These are phyloP conservation scores for Centruroides vittatus DNA, from an alignment of 1,140 invertebrate species.

Conservation along the genomic window DNA sequence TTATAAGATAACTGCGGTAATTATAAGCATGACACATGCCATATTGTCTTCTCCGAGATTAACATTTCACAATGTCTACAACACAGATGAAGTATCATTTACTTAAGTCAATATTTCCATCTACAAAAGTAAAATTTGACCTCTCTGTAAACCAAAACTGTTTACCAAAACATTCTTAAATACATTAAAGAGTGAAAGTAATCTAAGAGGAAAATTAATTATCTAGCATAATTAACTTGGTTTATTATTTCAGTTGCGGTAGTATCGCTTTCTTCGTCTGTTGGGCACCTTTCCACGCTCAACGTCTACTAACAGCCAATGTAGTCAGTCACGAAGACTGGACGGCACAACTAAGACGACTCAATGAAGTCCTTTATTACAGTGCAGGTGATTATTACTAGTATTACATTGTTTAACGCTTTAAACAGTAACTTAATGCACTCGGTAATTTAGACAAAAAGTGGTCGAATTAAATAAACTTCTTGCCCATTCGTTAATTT, in stretches of 20 bases:
- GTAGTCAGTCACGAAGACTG: constrained; percentile 36
- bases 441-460: neutral
- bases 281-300: constrained; percentile 81
- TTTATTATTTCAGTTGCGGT: constrained; percentile 12
- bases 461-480: neutral
- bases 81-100: no score
- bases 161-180: no score
- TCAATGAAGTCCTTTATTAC: constrained; percentile 14
- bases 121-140: no score
- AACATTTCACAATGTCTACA: no score
- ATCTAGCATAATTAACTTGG: no score
- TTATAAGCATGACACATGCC: no score
- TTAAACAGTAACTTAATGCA: neutral
- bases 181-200: no score
- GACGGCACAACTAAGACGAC: constrained; percentile 5
- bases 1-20: no score
- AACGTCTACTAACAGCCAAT: constrained; percentile 52
- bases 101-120: no score
- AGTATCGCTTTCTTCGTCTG: constrained; percentile 74
- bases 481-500: neutral
- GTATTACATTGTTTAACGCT: neutral
- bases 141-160: no score
- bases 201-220: no score
- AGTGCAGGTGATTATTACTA: constrained; percentile 33
- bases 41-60: no score